Conservation (phyloP, 1,140 invertebrate species). For the Marisa cornuarietis region DNA sequence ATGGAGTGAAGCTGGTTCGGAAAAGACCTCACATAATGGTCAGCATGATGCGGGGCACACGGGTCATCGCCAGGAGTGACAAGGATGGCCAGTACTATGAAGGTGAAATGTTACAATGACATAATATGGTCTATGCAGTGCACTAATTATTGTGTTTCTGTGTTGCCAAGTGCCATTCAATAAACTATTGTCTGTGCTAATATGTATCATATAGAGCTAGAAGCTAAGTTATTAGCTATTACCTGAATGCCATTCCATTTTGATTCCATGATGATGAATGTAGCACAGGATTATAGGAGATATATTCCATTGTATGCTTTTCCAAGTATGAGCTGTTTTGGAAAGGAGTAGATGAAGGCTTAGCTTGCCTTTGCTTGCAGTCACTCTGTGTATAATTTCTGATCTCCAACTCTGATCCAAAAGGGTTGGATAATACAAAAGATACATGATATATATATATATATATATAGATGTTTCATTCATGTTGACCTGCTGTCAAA, state of each 20-base stretch:
- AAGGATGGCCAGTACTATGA: constrained; percentile 56
- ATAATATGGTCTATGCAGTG: neutral
- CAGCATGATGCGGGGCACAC: constrained; percentile 32
- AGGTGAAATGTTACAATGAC: constrained; percentile 30
- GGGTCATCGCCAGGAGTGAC: constrained; percentile 47
- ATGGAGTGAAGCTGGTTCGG: neutral
- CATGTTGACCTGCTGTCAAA: too few relatives aligned
- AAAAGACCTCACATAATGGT: constrained; percentile 8
- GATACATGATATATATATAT: too few relatives aligned
- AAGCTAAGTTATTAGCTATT: neutral
- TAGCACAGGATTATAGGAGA: too few relatives aligned
- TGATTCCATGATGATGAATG: too few relatives aligned
- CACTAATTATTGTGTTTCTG: neutral
- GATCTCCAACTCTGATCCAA: too few relatives aligned
- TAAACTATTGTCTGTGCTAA: neutral
- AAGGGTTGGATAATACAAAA: too few relatives aligned
- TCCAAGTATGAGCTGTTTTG: too few relatives aligned
- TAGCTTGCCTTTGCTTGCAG: too few relatives aligned
- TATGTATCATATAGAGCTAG: neutral
- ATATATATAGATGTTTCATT: too few relatives aligned
- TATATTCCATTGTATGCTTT: too few relatives aligned
- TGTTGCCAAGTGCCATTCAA: neutral
- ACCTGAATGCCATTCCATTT: neutral
- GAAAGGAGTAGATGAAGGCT: too few relatives aligned
- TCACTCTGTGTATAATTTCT: too few relatives aligned